Conservation (phyloP, 2,113 vertebrate genomes). For the Sylvia atricapilla region DNA sequence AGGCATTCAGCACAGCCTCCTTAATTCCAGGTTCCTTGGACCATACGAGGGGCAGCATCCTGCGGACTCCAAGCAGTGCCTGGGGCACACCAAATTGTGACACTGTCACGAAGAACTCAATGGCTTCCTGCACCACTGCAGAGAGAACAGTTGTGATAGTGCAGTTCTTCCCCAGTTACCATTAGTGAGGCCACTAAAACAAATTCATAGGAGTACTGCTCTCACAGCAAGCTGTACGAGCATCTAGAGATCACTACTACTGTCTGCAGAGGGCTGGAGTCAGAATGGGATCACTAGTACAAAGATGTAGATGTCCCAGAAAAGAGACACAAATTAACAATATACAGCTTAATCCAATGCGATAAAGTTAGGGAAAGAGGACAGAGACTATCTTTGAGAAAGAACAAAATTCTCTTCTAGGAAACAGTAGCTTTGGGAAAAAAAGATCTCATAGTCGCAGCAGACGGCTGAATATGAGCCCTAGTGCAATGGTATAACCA, state of each 20-base stretch:
- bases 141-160: not conserved
- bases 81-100: slow-evolving; percentile 89
- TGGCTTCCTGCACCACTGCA: slow-evolving; percentile 92
- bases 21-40: slow-evolving; percentile 88
- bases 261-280: not conserved
- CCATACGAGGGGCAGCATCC: slow-evolving; percentile 94
- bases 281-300: not conserved
- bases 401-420: not conserved
- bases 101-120: slow-evolving; percentile 93
- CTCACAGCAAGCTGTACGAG: not conserved
- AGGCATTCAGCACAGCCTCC: slow-evolving; percentile 91
- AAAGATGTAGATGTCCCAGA: not conserved
- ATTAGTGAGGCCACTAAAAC: not conserved
- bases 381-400: not conserved
- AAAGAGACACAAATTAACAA: not conserved
- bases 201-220: not conserved
- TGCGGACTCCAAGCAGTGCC: slow-evolving; percentile 86
- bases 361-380: not conserved
- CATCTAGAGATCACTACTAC: not conserved
- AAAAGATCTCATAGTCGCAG: not conserved
- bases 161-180: not conserved
- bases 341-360: not conserved
- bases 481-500: not conserved
- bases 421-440: not conserved
- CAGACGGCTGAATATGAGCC: not conserved